phyloP scores from a whole-genome alignment of 2,797 vertebrate species.

The Fistularia commersonii region DNA sequence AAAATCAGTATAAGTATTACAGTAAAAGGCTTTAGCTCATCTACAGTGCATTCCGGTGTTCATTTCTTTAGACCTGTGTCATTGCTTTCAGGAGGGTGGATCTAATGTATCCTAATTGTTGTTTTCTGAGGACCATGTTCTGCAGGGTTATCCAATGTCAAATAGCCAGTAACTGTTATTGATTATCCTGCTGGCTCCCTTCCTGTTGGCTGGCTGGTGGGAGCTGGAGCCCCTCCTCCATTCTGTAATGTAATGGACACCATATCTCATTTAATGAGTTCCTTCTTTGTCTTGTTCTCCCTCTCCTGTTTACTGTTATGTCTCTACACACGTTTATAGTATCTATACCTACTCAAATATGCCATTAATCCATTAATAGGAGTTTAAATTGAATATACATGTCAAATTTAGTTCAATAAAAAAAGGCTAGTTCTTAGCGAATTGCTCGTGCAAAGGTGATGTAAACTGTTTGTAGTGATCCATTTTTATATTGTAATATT shows the following conservation, averaged over 20 bases:
- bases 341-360: no score
- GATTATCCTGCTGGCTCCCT: constrained; percentile 60
- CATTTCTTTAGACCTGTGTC: neutral
- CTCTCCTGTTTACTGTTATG: neutral
- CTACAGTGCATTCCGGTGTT: no score
- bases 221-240: constrained; percentile 57
- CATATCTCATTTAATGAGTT: constrained; percentile 18
- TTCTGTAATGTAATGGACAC: constrained; percentile 36
- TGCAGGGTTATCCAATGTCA: constrained; percentile 27
- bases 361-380: no score
- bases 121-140: constrained; percentile 14
- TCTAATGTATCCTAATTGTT: constrained; percentile 7
- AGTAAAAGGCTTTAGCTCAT: no score
- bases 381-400: no score
- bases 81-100: constrained; percentile 3
- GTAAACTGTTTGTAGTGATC: no score
- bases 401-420: no score
- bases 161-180: constrained; percentile 59
- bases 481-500: no score
- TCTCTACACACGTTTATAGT: no score
- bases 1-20: no score
- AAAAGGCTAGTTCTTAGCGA: no score
- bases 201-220: constrained; percentile 62
- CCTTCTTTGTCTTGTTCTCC: constrained; percentile 17
- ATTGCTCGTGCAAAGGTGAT: no score